Base-by-base conservation (phyloP, 1,140 invertebrate genomes). In the Armadillidium nasatum region DNA sequence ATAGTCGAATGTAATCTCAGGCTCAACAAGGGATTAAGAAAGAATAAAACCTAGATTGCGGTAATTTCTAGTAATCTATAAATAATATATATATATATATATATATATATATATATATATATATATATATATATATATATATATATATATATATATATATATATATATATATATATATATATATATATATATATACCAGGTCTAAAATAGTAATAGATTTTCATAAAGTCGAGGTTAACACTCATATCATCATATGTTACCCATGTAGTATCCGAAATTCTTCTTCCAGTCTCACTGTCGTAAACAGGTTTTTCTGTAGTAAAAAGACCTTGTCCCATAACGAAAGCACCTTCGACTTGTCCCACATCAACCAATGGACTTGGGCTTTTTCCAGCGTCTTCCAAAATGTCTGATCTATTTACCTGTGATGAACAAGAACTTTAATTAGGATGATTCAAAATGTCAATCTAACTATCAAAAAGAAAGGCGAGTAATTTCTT, bases 321-420 rank as follows among this genome's bases (percentile, higher is more conserved):
- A 88, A 90, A 94, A 80, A 92, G 91, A 6, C 94, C 94, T 11
- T 94, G 82, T 7, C 92, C 93, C 94, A 95, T 95, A 0, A 94
- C 86, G 83, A 94, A 93, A 0, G 91, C 91, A 7, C 93, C 94
- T 87, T 96, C 94, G 4, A 91, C 87, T 86, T 97, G 94, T 43
- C 94, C 94, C 22, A 96, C 86, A 83, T 96, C 94, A 33, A 94
- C 85, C 72, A 89, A 84, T 0, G 92, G 93, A 84, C 88, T 94
- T 69, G 94, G 82, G 83, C 91, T 92, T 76, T 89, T 86, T 0
- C 92, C 92, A 4, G 88, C 88, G 83, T 94, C 93, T 84, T 93
- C 90, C 9, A 92, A 82, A 43, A 94, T 83, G 83, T 94, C 92
- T 0, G 92, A 90, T 69, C 92, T 87, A 7, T 84, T 84, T 22